Evolutionary conservation across 2,888 invertebrate species (phyloP), one percentile per base, ranked within the genome.

Genomic region (Seira musarum): DNA sequence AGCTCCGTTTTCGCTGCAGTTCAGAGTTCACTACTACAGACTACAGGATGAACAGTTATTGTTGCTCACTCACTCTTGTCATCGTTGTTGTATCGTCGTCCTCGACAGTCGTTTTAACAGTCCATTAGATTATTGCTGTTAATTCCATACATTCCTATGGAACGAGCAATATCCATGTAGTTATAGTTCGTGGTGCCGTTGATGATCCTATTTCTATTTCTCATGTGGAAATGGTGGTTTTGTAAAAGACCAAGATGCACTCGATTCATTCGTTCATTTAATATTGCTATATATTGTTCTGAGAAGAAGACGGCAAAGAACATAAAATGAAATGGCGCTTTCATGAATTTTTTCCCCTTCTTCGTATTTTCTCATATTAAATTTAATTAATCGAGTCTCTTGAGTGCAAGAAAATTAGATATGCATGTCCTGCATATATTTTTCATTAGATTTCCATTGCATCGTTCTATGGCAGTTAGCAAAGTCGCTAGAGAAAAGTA

Each of bases 361-460:
- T 49, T n/a, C 49, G 22, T n/a, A 63, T 35, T 35, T 78, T 67
- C 75, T 80, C 81, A 71, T 80, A 82, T 84, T 85, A 84, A 85
- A 85, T 85, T 86, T 86, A 85, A 86, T 86, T 85, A 86, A 85
- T 85, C 83, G 82, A 81, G 75, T 84, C 82, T 81, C 82, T 81
- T 57, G 81, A 74, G 83, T 82, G 71, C 77, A 53, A 80, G 80
- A 82, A 82, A 82, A 82, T 81, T 83, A 82, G 83, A 80, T 76
- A 72, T 74, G 76, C 82, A 83, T 83, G 65, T 81, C 80, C 60
- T 63, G 72, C 80, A 63, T 82, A 74, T 80, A 49, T 49, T 49
- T 49, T 49, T 49, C 30, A 49, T 49, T 49, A 49, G 15, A n/a
- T 30, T 30, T 82, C 57, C 78, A 78, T 79, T 76, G 69, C 79